Evolutionary conservation across 2,888 invertebrate genomes (phyloP).

Genomic region (Volucella bombylans): DNA sequence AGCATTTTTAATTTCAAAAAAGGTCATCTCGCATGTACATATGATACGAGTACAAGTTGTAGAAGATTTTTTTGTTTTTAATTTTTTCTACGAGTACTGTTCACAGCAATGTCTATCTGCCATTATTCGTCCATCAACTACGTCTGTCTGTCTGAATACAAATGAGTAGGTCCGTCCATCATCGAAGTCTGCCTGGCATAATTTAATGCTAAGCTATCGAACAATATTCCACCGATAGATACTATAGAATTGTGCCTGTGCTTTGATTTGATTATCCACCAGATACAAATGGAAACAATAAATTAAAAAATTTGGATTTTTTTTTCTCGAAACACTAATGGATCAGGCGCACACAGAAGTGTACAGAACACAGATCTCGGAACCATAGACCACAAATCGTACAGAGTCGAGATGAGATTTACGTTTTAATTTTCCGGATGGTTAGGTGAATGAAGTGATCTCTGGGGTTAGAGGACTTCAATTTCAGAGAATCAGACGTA

Average conservation of each 20-base stretch:
- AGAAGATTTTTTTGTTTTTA: constrained; percentile 5
- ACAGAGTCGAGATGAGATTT: constrained; percentile 6
- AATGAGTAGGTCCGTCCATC: constrained; percentile 24
- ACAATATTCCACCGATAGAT: constrained; percentile 6
- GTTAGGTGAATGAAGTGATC: constrained; percentile 32
- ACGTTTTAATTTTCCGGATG: constrained; percentile 49
- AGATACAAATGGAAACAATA: no score
- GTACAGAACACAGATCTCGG: no score
- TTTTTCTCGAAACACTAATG: no score
- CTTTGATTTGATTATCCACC: no score
- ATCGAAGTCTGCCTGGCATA: constrained; percentile 20
- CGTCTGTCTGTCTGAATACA: constrained; percentile 23
- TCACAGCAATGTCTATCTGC: constrained; percentile 41
- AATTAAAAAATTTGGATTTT: no score
- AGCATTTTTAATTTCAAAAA: no score
- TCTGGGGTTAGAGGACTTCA: no score
- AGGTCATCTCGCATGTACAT: neutral
- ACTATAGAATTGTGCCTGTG: no score
- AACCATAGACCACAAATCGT: no score
- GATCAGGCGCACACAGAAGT: no score
- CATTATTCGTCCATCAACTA: constrained; percentile 46
- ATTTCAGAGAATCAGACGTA: no score
- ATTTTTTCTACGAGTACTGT: constrained; percentile 28
- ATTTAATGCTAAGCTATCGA: constrained; percentile 20
- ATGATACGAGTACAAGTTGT: constrained; percentile 33